Conservation (phyloP, 2,113 vertebrate genomes). For the Mus pahari region DNA sequence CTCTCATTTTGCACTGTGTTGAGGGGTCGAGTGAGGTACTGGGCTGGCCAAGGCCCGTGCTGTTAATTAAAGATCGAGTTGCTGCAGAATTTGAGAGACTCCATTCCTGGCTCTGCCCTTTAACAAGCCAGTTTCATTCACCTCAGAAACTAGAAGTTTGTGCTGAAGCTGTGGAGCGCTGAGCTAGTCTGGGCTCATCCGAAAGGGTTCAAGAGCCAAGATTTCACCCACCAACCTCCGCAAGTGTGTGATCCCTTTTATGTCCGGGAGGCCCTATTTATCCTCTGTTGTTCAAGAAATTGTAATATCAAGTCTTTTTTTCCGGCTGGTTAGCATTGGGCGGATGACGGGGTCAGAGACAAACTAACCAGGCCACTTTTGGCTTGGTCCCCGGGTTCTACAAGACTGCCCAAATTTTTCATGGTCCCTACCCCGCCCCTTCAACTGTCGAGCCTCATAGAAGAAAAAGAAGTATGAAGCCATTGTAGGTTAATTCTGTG, state of each 20-base stretch:
- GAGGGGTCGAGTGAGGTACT: background rate
- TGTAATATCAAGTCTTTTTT: background rate
- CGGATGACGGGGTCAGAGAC: background rate
- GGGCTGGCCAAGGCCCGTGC: background rate
- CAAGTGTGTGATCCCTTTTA: background rate
- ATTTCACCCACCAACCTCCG: background rate
- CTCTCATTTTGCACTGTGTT: constrained; percentile 43
- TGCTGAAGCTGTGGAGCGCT: background rate
- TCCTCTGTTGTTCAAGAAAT: background rate
- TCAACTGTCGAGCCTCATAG: background rate
- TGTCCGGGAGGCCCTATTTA: background rate
- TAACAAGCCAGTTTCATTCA: background rate
- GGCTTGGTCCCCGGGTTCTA: background rate
- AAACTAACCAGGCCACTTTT: no score
- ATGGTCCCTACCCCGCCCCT: no score
- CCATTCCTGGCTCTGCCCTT: background rate
- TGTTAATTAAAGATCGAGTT: background rate
- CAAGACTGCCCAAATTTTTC: background rate
- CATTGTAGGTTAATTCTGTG: background rate
- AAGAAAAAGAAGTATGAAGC: background rate
- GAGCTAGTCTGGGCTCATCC: background rate
- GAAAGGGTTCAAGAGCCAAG: background rate
- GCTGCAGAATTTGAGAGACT: background rate
- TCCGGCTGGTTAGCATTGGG: background rate
- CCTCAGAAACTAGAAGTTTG: background rate